Percentiles rank a stretch among this genome's conserved stretches.
Conservation (phyloP, 2,797 vertebrate genomes). For the Babyrousa celebensis region DNA sequence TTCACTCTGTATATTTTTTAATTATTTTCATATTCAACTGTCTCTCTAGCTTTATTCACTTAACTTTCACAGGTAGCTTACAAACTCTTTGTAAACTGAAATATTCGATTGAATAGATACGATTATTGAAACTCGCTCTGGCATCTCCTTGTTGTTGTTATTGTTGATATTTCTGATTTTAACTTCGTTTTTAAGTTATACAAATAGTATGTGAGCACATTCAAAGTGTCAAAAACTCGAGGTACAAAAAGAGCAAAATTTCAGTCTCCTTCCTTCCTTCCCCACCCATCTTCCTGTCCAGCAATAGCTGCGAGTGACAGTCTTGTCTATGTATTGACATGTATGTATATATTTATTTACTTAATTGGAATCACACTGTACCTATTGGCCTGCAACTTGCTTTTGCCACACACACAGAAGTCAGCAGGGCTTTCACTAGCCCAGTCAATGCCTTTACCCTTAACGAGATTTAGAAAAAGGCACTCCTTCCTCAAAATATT, state of each 20-base stretch:
- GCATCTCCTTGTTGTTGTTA: background rate
- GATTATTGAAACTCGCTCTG: background rate
- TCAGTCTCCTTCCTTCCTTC: background rate
- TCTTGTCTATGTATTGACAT: background rate
- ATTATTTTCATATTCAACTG: background rate
- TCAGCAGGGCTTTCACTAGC: background rate
- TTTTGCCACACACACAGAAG: background rate
- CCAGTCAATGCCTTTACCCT: background rate
- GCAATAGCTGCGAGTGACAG: accelerated
- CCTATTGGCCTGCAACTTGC: background rate
- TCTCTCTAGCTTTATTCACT: background rate
- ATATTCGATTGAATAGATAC: background rate
- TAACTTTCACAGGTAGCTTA: background rate
- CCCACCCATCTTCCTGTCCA: background rate
- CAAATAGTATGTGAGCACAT: background rate
- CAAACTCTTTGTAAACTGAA: background rate
- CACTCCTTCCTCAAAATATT: background rate
- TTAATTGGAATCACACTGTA: background rate
- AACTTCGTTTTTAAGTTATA: background rate
- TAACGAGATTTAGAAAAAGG: background rate
- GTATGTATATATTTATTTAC: background rate
- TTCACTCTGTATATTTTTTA: background rate
- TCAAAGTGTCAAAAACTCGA: background rate
- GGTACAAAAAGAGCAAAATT: background rate
- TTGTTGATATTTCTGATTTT: background rate